phyloP scores from a whole-genome alignment of 1,140 invertebrate genomes.

The Phthorimaea operculella region DNA sequence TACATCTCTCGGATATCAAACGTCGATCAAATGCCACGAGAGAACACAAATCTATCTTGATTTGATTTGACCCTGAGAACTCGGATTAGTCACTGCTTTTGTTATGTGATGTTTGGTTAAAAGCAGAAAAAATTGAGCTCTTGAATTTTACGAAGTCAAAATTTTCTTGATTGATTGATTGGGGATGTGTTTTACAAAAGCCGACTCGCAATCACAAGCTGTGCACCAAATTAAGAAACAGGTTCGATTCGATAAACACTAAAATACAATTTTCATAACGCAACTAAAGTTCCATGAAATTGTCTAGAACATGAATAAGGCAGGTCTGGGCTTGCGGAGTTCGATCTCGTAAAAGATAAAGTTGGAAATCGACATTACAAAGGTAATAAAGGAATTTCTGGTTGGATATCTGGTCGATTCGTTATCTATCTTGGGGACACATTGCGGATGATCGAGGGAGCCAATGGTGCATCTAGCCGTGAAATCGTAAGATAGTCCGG shows the following conservation, averaged over 20 bases:
- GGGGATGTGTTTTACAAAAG: slow-evolving; percentile 1
- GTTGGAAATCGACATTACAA: slow-evolving; percentile 6
- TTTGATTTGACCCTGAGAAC: slow-evolving; percentile 44
- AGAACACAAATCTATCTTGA: slow-evolving; percentile 49
- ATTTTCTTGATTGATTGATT: slow-evolving; percentile 15
- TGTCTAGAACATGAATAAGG: neutral
- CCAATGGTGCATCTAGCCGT: slow-evolving; percentile 58
- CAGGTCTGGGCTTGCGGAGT: neutral
- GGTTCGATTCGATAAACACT: neutral
- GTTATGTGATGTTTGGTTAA: slow-evolving; percentile 34
- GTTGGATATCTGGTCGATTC: slow-evolving; percentile 47
- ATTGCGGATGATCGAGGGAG: slow-evolving; percentile 40
- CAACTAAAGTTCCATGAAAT: neutral
- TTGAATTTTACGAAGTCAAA: neutral
- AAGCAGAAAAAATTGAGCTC: slow-evolving; percentile 28
- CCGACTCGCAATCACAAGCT: neutral
- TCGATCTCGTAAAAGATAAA: neutral
- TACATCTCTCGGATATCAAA: slow-evolving; percentile 36
- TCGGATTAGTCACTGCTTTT: slow-evolving; percentile 50
- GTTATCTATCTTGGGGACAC: slow-evolving; percentile 47
- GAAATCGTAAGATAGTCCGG: slow-evolving; percentile 53
- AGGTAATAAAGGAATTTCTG: slow-evolving; percentile 30
- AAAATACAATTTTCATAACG: neutral
- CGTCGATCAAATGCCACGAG: slow-evolving; percentile 58
- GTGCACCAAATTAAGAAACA: neutral